Evolutionary conservation across 2,888 invertebrate genomes (phyloP), one percentile per base, ranked within the genome.

Genomic region (Caprella mutica): DNA sequence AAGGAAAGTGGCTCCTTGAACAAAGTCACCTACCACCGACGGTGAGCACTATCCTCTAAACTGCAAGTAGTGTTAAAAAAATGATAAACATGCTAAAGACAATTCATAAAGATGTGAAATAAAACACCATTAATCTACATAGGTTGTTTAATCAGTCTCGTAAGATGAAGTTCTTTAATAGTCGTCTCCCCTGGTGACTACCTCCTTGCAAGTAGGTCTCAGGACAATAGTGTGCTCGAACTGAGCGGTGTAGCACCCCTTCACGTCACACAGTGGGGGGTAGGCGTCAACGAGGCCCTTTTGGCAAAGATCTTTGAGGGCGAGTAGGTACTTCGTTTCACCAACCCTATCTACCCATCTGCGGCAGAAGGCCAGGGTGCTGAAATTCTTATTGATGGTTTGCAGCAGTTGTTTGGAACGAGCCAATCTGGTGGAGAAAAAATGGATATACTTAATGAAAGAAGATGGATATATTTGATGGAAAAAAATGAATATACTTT

Each of bases 241-340:
- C 76, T 99, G 98, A 43, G 98, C 98, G 0, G 98, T 99, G 76
- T 96, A 99, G 73, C 89, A 92, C 57, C 98, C 97, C 73, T 89
- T 91, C 65, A 87, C 81, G 76, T 98, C 98, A 71, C 96, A 97
- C 54, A 98, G 80, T 8, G 98, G 98, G 21, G 98, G 98, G 76
- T 98, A 98, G 1, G 97, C 86, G 71, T 94, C 92, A n/a, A 99
- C 89, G 27, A 96, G 87, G 51, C 89, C 89, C 58, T 94, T 94
- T 73, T 98, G 97, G 75, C 94, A 94, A 56, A 98, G 79, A 78
- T 98, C 97, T 75, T 98, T 98, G 44, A 98, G 77, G 1, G 94
- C 94, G 89, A 97, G 92, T 69, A 97, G 86, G 75, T 98, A 98
- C 71, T 96, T 94, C 3, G 88, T 86, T 67, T 97, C 93, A 21